Evolutionary conservation across 2,113 vertebrate species (phyloP).

Genomic region (Phalacrocorax aristotelis): DNA sequence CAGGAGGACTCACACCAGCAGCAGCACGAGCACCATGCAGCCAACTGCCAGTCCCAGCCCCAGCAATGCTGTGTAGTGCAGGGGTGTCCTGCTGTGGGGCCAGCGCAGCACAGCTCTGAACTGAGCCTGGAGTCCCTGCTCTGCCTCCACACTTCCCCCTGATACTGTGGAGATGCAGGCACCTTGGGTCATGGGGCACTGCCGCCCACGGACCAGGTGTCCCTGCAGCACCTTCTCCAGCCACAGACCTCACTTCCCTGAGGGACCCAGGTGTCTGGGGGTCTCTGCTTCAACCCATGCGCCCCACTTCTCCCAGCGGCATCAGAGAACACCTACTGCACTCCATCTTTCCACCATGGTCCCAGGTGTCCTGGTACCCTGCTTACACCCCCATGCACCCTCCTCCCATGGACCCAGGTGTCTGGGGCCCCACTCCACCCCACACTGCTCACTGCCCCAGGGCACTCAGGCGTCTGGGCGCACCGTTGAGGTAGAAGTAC

Average conservation of each 20-base stretch:
- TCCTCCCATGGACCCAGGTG: fast-evolving
- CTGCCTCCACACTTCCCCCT: not conserved
- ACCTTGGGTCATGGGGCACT: not conserved
- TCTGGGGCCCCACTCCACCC: not conserved
- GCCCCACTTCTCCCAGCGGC: not conserved
- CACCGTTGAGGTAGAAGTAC: slow-evolving; percentile 50
- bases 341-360: not conserved
- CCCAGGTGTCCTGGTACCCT: not conserved
- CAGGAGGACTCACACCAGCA: slow-evolving; percentile 19
- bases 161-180: not conserved
- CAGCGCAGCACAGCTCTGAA: not conserved
- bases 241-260: not conserved
- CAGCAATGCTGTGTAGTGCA: fast-evolving
- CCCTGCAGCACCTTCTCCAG: not conserved
- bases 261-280: fast-evolving
- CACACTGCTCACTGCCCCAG: not conserved
- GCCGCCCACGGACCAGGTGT: not conserved
- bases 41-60: not conserved
- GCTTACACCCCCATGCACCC: not conserved
- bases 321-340: not conserved
- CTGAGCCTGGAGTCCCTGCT: not conserved
- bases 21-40: not conserved
- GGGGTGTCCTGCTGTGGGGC: fast-evolving
- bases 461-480: not conserved
- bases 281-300: not conserved